Percentiles rank a stretch among this genome's conserved stretches.
Conservation (phyloP, 2,888 invertebrate species). For the Lithophane semibrunnea region DNA sequence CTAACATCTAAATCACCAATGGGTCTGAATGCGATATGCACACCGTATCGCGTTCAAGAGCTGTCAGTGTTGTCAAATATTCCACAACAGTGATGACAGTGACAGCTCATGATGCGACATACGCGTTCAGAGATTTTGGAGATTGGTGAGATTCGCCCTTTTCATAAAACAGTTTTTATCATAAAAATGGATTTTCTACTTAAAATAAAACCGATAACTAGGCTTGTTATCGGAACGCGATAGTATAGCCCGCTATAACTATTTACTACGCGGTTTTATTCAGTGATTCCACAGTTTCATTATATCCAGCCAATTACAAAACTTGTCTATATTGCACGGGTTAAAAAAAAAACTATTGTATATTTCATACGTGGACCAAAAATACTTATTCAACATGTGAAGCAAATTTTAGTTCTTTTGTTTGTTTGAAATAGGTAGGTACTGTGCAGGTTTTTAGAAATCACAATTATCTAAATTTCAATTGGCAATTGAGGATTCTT, state of each 20-base stretch:
- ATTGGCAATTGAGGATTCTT: neutral
- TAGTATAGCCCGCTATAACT: neutral
- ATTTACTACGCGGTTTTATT: slow-evolving; percentile 1
- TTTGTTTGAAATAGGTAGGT: neutral
- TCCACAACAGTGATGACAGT: neutral
- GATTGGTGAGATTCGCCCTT: neutral
- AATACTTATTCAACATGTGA: neutral
- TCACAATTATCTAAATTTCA: neutral
- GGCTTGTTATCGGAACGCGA: neutral
- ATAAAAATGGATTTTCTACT: neutral
- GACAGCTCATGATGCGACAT: neutral
- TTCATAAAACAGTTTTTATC: neutral
- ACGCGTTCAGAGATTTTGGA: too few relatives aligned
- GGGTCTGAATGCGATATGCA: neutral
- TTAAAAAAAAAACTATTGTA: neutral
- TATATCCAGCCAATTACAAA: neutral
- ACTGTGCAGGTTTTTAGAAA: neutral
- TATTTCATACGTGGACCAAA: neutral
- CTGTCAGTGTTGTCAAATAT: neutral
- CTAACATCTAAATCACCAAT: neutral
- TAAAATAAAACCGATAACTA: neutral
- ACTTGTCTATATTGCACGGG: neutral
- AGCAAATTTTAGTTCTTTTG: neutral
- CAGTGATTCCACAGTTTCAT: neutral
- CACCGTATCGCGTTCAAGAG: neutral